Evolutionary conservation across 2,888 invertebrate species (phyloP).

Genomic region (Gibbula magus): DNA sequence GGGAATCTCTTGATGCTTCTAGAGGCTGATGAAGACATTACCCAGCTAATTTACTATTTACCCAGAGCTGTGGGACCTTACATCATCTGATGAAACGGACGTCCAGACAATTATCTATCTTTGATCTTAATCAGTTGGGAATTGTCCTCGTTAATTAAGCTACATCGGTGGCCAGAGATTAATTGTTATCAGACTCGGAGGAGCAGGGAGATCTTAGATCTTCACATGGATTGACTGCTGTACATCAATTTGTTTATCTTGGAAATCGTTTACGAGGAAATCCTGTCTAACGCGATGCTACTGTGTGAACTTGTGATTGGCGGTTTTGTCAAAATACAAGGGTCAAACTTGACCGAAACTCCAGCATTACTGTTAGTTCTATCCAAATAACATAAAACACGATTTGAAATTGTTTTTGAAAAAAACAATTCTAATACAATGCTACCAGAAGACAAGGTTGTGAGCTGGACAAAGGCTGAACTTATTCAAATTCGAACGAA

Average conservation of each 20-base stretch:
- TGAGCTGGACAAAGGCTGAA: too few relatives aligned
- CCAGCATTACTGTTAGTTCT: too few relatives aligned
- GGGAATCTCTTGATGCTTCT: not conserved
- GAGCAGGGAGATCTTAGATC: not conserved
- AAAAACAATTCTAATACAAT: too few relatives aligned
- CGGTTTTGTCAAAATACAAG: too few relatives aligned
- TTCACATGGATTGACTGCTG: not conserved
- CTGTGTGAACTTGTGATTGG: not conserved
- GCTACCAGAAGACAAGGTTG: too few relatives aligned
- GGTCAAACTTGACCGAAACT: too few relatives aligned
- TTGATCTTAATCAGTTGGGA: not conserved
- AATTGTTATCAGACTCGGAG: not conserved
- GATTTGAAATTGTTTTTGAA: too few relatives aligned
- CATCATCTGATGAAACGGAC: not conserved
- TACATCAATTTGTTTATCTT: not conserved
- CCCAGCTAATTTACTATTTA: not conserved
- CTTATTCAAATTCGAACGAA: too few relatives aligned
- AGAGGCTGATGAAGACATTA: not conserved
- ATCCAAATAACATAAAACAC: too few relatives aligned
- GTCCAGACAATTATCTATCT: not conserved
- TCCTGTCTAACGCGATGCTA: not conserved
- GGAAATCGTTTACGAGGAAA: not conserved
- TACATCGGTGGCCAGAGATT: not conserved
- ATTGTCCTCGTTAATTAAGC: constrained; percentile 8
- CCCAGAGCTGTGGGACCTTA: not conserved